Base-by-base conservation (phyloP, 2,888 invertebrate species). In the Calameuta idolon region DNA sequence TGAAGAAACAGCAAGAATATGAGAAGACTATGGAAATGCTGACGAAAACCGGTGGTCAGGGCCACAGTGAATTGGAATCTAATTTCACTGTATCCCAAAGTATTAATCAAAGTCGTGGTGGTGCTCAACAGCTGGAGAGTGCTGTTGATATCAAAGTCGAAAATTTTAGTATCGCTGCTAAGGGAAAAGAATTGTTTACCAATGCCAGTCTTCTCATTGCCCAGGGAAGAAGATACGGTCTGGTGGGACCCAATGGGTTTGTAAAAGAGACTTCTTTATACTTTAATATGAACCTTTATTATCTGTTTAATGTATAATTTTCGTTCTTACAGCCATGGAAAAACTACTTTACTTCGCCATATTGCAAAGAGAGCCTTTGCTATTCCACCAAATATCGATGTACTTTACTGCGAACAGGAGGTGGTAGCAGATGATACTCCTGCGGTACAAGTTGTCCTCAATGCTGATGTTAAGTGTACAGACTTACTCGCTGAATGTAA, bases 71-170 rank as follows among this genome's bases (percentile, higher is more conserved):
- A 78, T 92, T 98, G 30, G 98, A 97, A 79, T 96, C 96, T 69
- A 99, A 99, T 92, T 99, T 99, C 90, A 98, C 99, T 4, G 97
- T 99, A 81, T 99, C 99, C 5, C 96, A 96, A 77, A 94, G 93
- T 94, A 95, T 85, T 94, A 95, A 93, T 68, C 92, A 92, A 76
- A 92, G 92, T 75, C 89, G 91, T 1, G 87, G 88, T n/a, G 83
- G 81, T 76, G 79, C 83, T 3, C 89, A 90, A 69, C 90, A 91
- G 80, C 79, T 97, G 84, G 99, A 99, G 89, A 96, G 98, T 90
- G 98, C 99, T 1, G 96, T 98, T 15, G 99, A 99, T 91, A 99
- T 99, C 76, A 99, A 99, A 94, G 97, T 98, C 30, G 99, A 99
- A 89, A 98, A 98, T 92, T 99, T 99, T 91, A 98, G 98, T 79